phyloP scores from a whole-genome alignment of 2,113 vertebrate genomes.

The Entelurus aequoreus region DNA sequence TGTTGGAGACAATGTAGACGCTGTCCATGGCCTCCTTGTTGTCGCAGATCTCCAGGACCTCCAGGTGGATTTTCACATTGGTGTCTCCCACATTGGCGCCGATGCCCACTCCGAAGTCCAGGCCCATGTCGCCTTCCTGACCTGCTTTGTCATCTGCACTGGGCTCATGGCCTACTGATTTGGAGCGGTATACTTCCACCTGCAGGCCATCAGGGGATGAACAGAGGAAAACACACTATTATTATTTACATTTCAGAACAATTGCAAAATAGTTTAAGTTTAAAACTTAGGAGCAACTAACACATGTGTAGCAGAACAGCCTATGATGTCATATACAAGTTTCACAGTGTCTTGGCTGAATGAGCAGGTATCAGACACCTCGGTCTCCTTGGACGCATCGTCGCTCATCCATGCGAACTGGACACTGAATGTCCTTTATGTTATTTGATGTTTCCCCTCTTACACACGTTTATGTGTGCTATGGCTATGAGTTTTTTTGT shows the following conservation, averaged over 20 bases:
- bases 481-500: too few relatives aligned
- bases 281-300: too few relatives aligned
- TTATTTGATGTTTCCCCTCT: too few relatives aligned
- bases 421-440: too few relatives aligned
- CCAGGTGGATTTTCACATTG: conserved; percentile 93
- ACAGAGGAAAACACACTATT: not conserved
- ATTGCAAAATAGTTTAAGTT: too few relatives aligned
- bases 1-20: conserved; percentile 94
- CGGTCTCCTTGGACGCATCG: too few relatives aligned
- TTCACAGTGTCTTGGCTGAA: too few relatives aligned
- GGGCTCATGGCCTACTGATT: conserved; percentile 93
- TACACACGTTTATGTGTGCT: too few relatives aligned
- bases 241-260: not conserved
- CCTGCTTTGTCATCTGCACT: conserved; percentile 73
- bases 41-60: conserved; percentile 95
- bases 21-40: conserved; percentile 93
- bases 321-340: too few relatives aligned
- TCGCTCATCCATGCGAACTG: too few relatives aligned
- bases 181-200: conserved; percentile 94
- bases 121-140: conserved; percentile 43
- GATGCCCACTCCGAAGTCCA: conserved; percentile 45
- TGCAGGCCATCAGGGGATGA: conserved; percentile 20
- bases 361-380: too few relatives aligned
- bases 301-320: too few relatives aligned
- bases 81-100: conserved; percentile 77